Evolutionary conservation across 2,888 invertebrate genomes (phyloP).

Genomic region (Harpalus rufipes): DNA sequence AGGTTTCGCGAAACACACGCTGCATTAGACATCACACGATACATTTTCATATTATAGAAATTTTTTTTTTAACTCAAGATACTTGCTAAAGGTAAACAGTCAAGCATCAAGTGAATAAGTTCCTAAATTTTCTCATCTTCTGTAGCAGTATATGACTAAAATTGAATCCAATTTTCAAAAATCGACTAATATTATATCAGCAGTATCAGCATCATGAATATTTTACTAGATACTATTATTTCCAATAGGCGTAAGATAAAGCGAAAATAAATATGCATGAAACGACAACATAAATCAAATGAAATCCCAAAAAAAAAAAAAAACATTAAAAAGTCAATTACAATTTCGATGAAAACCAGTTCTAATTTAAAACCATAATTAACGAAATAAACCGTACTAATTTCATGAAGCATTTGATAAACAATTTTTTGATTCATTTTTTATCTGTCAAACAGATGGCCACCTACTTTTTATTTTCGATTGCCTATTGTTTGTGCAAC

Average conservation of each 20-base stretch:
- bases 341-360: not conserved
- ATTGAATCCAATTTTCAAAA: no score
- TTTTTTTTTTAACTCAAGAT: no score
- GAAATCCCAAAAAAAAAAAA: not conserved
- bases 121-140: no score
- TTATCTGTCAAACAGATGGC: not conserved
- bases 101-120: no score
- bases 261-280: not conserved
- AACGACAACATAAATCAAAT: not conserved
- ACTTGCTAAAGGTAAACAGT: no score
- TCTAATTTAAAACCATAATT: not conserved
- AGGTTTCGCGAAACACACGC: no score
- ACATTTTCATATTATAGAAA: no score
- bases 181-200: no score
- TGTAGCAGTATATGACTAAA: no score
- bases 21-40: no score
- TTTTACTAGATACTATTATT: not conserved
- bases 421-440: no score
- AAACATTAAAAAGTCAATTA: not conserved
- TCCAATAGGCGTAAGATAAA: not conserved
- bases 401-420: not conserved
- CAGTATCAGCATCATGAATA: not conserved
- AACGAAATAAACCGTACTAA: not conserved
- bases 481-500: not conserved
- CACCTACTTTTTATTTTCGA: slow-evolving; percentile 18